These are phyloP conservation scores for Morone chrysops DNA, from an alignment of 2,113 vertebrate species.

Conservation along the genomic window DNA sequence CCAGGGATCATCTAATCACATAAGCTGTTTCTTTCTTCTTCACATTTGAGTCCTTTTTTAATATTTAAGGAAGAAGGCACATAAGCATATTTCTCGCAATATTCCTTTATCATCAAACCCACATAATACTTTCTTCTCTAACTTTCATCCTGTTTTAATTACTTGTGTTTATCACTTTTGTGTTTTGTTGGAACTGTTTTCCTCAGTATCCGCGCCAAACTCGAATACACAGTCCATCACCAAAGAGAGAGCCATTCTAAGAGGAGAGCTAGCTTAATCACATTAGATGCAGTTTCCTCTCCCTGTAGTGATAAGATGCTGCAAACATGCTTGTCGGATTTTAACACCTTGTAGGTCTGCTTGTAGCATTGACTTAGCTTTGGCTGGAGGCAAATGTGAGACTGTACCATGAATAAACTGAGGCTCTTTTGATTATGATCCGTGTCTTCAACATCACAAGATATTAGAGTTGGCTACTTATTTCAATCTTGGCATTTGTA, in stretches of 20 bases:
- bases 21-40: not conserved
- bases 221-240: slow-evolving; percentile 33
- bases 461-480: not conserved
- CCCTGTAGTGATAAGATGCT: slow-evolving; percentile 21
- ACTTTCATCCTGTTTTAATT: slow-evolving; percentile 7
- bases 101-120: not conserved
- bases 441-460: slow-evolving; percentile 1
- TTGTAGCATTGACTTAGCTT: slow-evolving; percentile 7
- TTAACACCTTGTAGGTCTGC: slow-evolving; percentile 37
- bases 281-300: slow-evolving; percentile 48
- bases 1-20: not conserved
- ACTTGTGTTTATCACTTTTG: slow-evolving; percentile 21
- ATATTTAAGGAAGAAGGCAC: not conserved
- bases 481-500: slow-evolving; percentile 5
- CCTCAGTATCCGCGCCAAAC: slow-evolving; percentile 9
- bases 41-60: not conserved
- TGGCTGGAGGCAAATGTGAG: slow-evolving; percentile 21
- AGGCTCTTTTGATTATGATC: slow-evolving; percentile 5
- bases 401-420: not conserved
- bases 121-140: not conserved
- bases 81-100: not conserved
- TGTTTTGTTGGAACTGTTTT: slow-evolving; percentile 2
- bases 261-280: slow-evolving; percentile 49
- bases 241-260: slow-evolving; percentile 13
- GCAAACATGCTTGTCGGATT: slow-evolving; percentile 23